Evolutionary conservation across 92 coral and sea anemone species (phyloP).

Genomic region (Pocillopora grandis): DNA sequence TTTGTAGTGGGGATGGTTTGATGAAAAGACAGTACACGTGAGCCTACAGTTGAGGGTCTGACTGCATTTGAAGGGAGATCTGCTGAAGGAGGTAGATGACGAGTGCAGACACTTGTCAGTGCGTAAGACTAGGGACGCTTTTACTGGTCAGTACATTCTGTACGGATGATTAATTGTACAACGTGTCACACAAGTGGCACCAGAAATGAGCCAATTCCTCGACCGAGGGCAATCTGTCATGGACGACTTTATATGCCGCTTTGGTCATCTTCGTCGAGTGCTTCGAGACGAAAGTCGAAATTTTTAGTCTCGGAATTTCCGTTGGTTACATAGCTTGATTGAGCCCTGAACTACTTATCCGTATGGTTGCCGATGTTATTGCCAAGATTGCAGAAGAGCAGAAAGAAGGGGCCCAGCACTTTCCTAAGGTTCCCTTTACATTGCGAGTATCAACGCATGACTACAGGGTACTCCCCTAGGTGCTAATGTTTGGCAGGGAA

Average conservation of each 20-base stretch:
- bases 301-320: too few relatives aligned
- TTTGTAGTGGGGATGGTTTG: conserved; percentile 39
- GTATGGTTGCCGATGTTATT: too few relatives aligned
- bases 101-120: too few relatives aligned
- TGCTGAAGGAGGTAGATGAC: too few relatives aligned
- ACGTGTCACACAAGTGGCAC: too few relatives aligned
- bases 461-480: conserved; percentile 41
- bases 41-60: conserved; percentile 35
- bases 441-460: conserved; percentile 40
- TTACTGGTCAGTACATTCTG: too few relatives aligned
- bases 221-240: not conserved
- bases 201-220: not conserved
- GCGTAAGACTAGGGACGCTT: too few relatives aligned
- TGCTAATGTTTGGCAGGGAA: too few relatives aligned
- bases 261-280: not conserved
- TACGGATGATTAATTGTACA: too few relatives aligned
- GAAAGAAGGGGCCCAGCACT: conserved; percentile 38
- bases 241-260: not conserved
- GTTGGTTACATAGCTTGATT: too few relatives aligned
- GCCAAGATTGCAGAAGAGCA: conserved; percentile 25
- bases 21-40: conserved; percentile 21
- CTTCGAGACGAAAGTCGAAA: too few relatives aligned
- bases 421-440: conserved; percentile 46
- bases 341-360: too few relatives aligned
- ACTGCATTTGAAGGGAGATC: not conserved